Evolutionary conservation across 2,797 vertebrate species (phyloP), one percentile per base, ranked within the genome.

Genomic region (Loriculus beryllinus): DNA sequence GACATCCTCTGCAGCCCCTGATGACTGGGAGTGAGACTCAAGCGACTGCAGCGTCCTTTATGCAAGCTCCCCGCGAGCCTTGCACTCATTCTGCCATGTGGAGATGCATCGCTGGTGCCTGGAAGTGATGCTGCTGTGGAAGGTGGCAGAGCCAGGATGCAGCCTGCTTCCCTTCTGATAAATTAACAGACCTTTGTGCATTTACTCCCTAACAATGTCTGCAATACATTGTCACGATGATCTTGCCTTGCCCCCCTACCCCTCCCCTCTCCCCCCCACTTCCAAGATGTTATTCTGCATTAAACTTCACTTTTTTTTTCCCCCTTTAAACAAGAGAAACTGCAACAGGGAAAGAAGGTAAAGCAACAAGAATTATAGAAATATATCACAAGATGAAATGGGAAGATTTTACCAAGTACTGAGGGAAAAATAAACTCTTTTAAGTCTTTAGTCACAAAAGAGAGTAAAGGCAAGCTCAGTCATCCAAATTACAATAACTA

Each of bases 161-260:
- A 76, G 87, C 54, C 42, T 3, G 6, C 83, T 92, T 71, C 93
- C 35, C 40, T 51, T 87, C 70, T 14, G 48, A 56, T 75, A 77
- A 89, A 90, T 70, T 60, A 82, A 51, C 12, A 95, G 81, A 84
- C 64, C 51, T 94, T 91, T 93, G 96, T 10, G 6, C 45, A n/a
- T 14, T 57, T 75, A 25, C 68, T 54, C 29, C 64, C 39, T 18
- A 37, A 35, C 49, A 43, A 12, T 25, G 26, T 45, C 68, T 57
- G 47, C 86, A 89, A 90, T 21, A 43, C 11, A 70, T 62, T 0
- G 0, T 17, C 47, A 62, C 69, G 43, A 48, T 15, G 25, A 84
- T 33, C n/a, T 33, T 57, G 21, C 51, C n/a, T 52, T 33, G n/a
- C n/a, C n/a, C n/a, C 40, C 40, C 18, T 17, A 17, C 49, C 13